phyloP scores from a whole-genome alignment of 2,888 invertebrate species.

The Melanophora roralis region DNA sequence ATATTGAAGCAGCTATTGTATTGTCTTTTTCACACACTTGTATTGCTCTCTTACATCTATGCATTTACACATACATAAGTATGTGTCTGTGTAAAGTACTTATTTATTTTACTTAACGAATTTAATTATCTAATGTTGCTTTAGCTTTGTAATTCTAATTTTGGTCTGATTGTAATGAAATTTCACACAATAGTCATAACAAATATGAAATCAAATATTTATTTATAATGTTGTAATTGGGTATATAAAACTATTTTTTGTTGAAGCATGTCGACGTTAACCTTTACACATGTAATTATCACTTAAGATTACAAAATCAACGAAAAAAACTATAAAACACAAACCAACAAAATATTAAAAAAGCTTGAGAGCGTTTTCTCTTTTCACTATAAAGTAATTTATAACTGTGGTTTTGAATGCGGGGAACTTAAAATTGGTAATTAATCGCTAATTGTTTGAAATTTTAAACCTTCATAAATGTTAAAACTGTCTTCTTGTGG shows the following conservation, averaged over 20 bases:
- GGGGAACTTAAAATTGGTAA: no score
- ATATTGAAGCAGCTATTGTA: neutral
- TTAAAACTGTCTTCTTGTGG: no score
- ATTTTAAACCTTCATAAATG: no score
- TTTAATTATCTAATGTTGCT: slow-evolving; percentile 51
- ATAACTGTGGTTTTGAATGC: no score
- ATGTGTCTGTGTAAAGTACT: no score
- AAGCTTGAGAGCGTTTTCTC: neutral
- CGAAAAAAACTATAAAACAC: neutral
- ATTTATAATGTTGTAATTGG: neutral
- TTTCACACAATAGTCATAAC: slow-evolving; percentile 50
- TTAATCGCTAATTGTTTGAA: no score
- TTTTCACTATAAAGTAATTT: neutral
- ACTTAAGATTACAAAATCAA: slow-evolving; percentile 22
- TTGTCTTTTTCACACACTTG: slow-evolving; percentile 18
- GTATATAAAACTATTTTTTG: slow-evolving; percentile 4
- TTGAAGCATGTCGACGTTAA: slow-evolving; percentile 47
- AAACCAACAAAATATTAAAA: neutral
- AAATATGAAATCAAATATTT: neutral
- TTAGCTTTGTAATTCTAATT: slow-evolving; percentile 48
- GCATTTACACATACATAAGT: no score
- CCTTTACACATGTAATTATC: slow-evolving; percentile 49
- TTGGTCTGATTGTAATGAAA: slow-evolving; percentile 44
- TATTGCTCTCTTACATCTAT: neutral
- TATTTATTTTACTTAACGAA: no score